Evolutionary conservation across 2,113 vertebrate genomes (phyloP).

Genomic region (Otolemur garnettii): DNA sequence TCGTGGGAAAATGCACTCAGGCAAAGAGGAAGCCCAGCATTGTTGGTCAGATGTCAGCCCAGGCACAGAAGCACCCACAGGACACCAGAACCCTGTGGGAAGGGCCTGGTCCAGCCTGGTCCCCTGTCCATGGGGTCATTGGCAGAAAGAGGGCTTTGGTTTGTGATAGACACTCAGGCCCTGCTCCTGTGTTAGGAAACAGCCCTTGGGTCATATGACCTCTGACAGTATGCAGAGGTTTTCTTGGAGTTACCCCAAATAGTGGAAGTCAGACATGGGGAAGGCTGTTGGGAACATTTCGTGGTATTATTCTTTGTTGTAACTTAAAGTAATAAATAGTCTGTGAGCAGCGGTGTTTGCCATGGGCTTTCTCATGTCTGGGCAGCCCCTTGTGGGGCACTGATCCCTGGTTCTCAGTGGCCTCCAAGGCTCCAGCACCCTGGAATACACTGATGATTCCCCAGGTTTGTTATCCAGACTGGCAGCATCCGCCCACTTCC

Average conservation of each 20-base stretch:
- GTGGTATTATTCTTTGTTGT: too few species aligned
- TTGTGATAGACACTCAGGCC: background rate
- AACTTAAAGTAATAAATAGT: too few species aligned
- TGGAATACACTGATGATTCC: background rate
- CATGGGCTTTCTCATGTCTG: background rate
- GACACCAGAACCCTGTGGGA: background rate
- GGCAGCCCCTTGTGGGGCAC: too few species aligned
- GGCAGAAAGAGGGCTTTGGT: background rate
- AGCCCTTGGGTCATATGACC: accelerated
- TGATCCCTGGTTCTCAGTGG: too few species aligned
- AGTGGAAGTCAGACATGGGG: background rate
- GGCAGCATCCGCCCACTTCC: background rate
- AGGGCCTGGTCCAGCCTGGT: background rate
- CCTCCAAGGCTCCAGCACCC: background rate
- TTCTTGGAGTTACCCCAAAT: background rate
- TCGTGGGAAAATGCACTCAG: background rate
- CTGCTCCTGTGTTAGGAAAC: background rate
- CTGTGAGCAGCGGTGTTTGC: too few species aligned
- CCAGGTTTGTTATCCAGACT: background rate
- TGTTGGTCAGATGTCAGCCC: accelerated
- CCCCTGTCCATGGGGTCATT: background rate
- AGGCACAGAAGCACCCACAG: background rate
- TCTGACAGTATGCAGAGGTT: background rate
- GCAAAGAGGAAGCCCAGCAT: background rate
- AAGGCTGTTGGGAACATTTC: background rate